Evolutionary conservation across 2,797 vertebrate genomes (phyloP).

Genomic region (Ctenopoma kingsleyae): DNA sequence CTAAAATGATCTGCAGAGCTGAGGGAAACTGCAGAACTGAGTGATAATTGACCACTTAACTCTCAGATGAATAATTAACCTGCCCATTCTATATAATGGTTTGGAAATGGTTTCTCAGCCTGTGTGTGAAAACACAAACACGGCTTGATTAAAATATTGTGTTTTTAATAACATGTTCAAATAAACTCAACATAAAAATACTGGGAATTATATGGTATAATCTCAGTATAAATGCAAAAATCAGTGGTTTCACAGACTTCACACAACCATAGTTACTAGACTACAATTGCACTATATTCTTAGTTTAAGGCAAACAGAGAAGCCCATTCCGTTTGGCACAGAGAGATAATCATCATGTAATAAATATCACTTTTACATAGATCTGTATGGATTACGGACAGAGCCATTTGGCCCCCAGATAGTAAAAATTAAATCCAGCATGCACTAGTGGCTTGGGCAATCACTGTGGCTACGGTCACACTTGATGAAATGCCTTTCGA

Average conservation of each 20-base stretch:
- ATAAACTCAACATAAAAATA: slow-evolving; percentile 1
- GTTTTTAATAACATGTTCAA: not conserved
- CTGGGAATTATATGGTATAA: not conserved
- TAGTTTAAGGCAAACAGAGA: slow-evolving; percentile 1
- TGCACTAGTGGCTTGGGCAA: slow-evolving; percentile 48
- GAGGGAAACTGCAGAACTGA: not conserved
- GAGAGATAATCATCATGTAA: slow-evolving; percentile 8
- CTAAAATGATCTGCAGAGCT: not conserved
- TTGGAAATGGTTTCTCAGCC: not conserved
- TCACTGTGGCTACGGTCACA: slow-evolving; percentile 42
- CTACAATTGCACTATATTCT: slow-evolving; percentile 2
- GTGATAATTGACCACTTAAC: not conserved
- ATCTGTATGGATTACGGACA: slow-evolving; percentile 41
- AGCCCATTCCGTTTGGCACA: not conserved
- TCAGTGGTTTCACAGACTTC: not conserved
- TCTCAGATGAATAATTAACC: not conserved
- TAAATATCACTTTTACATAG: slow-evolving; percentile 30
- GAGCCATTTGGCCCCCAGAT: slow-evolving; percentile 43
- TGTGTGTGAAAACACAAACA: not conserved
- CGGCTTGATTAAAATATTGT: not conserved
- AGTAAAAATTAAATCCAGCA: slow-evolving; percentile 25
- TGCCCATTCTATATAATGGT: not conserved
- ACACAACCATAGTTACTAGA: not conserved
- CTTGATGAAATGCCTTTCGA: slow-evolving; percentile 75
- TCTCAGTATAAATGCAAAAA: not conserved